Evolutionary conservation across 2,888 invertebrate species (phyloP).

Genomic region (Melitaea athalia): DNA sequence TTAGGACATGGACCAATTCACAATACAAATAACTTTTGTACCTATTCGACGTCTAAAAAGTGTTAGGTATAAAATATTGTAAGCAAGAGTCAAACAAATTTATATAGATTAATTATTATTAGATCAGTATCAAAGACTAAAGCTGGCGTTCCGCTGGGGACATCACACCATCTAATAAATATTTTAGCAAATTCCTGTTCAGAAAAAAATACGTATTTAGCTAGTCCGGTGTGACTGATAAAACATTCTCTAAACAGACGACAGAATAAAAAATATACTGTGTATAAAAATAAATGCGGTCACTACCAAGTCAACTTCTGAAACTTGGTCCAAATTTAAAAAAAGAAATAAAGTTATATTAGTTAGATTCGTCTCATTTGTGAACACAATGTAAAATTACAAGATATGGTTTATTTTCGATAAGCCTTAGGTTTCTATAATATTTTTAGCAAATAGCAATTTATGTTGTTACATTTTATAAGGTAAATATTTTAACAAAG

Average conservation of each 20-base stretch:
- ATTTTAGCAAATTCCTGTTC: constrained; percentile 45
- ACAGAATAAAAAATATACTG: constrained; percentile 45
- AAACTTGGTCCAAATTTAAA: constrained; percentile 66
- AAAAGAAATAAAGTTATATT: constrained; percentile 37
- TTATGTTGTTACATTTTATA: constrained; percentile 51
- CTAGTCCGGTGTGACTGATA: constrained; percentile 28
- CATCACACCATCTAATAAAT: constrained; percentile 30
- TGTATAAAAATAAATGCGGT: constrained; percentile 54
- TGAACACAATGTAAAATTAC: constrained; percentile 51
- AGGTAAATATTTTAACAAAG: constrained; percentile 70
- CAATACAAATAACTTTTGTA: constrained; percentile 49
- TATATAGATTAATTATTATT: constrained; percentile 40
- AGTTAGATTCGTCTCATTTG: constrained; percentile 36
- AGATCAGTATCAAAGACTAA: constrained; percentile 58
- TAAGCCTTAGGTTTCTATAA: constrained; percentile 62
- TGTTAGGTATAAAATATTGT: constrained; percentile 49
- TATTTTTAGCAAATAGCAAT: constrained; percentile 57
- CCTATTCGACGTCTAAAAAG: constrained; percentile 60
- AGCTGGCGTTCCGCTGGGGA: constrained; percentile 43
- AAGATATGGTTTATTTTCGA: constrained; percentile 56
- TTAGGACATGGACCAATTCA: constrained; percentile 34
- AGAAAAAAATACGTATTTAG: constrained; percentile 27
- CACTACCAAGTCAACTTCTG: constrained; percentile 50
- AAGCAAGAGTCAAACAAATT: constrained; percentile 56
- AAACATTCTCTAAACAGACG: constrained; percentile 36